Evolutionary conservation across 2,888 invertebrate genomes (phyloP).

Genomic region (Eilema sororculum): DNA sequence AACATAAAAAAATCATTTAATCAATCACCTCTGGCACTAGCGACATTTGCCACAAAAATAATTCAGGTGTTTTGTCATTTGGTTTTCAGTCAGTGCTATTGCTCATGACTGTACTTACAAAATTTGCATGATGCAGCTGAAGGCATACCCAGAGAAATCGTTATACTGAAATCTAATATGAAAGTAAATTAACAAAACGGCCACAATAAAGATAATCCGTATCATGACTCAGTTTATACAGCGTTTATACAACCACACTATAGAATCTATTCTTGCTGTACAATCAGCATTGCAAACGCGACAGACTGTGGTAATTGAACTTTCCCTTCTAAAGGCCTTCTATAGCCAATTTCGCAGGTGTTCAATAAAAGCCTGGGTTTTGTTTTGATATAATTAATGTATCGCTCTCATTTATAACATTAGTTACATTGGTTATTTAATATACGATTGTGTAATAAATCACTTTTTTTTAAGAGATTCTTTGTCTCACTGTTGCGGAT

Average conservation of each 20-base stretch:
- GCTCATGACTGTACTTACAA: too few species aligned
- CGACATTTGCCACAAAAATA: too few species aligned
- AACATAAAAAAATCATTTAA: too few species aligned
- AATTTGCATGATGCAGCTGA: too few species aligned
- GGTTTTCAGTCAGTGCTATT: too few species aligned
- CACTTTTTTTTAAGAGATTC: neutral
- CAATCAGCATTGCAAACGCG: slow-evolving; percentile 10
- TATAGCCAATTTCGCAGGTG: slow-evolving; percentile 31
- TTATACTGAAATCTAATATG: neutral
- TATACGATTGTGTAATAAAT: neutral
- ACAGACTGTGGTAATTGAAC: slow-evolving; percentile 23
- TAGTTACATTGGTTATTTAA: neutral
- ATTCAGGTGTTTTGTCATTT: too few species aligned
- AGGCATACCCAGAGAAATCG: neutral
- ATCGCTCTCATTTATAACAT: slow-evolving; percentile 3
- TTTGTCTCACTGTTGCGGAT: neutral
- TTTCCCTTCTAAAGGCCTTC: slow-evolving; percentile 43
- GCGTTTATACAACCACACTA: slow-evolving; percentile 2
- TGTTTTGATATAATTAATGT: neutral
- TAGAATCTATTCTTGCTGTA: slow-evolving; percentile 9
- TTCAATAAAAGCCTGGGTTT: neutral
- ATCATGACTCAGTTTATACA: slow-evolving; percentile 6
- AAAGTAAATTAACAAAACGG: slow-evolving; percentile 7
- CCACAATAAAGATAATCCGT: slow-evolving; percentile 7
- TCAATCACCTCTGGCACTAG: too few species aligned